Evolutionary conservation across 2,888 invertebrate genomes (phyloP), one percentile per base, ranked within the genome.

Genomic region (Pristionchus maxplancki): DNA sequence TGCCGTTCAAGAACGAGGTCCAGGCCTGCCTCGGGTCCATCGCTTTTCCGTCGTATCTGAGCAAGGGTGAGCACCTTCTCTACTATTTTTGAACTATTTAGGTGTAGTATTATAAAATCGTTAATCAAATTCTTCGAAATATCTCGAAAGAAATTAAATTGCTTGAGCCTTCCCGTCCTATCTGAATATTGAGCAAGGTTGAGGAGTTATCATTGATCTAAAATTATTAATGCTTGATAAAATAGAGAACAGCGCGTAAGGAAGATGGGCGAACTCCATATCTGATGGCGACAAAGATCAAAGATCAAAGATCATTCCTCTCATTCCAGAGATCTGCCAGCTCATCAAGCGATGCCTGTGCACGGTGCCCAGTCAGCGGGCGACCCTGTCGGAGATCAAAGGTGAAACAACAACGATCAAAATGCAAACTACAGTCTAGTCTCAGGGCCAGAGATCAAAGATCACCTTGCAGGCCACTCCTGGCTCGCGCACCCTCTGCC

Each of bases 11-110:
- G 40, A 93, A 93, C 89, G 94, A 94, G 71, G 92, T 94, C 62
- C 93, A 94, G 89, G 93, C 93, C 37, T 93, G 93, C 74, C 90
- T 93, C 28, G 93, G 94, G 31, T 88, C 91, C 17, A 91, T 94
- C 53, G 91, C 90, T 24, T 93, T 93, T 53, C 94, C 94, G 15
- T 31, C 90, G n/a, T 91, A 88, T 62, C 83, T 93, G 15, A 89
- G 90, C 15, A 91, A 91, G 89, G 92, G 91, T 90, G 40, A 37
- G 87, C 24, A 24, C 28, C 37, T n/a, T 15, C 5, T n/a, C 58
- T 31, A 0, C 2, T 58, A 13, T 50, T 48, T 50, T n/a, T n/a
- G n/a, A n/a, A n/a, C n/a, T n/a, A n/a, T n/a, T n/a, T n/a, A n/a
- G n/a, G n/a, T n/a, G n/a, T n/a, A n/a, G n/a, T n/a, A n/a, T n/a